A percentile compares a stretch with the other conserved stretches of the same genome.
These are phyloP conservation scores for Gobio gobio DNA, from an alignment of 2,113 vertebrate species.

Conservation along the genomic window DNA sequence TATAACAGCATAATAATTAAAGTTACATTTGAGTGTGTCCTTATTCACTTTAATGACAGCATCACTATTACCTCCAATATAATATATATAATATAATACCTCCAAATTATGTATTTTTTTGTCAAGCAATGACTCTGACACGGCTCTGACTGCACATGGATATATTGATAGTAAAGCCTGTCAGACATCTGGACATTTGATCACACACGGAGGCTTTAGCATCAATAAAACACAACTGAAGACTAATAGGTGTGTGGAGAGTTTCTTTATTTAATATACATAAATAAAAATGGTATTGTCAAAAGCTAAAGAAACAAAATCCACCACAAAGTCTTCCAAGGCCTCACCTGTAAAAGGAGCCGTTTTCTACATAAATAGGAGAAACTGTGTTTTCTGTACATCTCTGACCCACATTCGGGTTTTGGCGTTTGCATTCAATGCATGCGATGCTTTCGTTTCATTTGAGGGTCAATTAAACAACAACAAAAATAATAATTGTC, in stretches of 20 bases:
- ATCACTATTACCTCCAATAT: too few relatives aligned
- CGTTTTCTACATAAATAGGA: neutral
- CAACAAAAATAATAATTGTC: neutral
- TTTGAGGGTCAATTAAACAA: neutral
- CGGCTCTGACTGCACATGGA: neutral
- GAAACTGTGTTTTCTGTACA: neutral
- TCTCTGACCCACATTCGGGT: neutral
- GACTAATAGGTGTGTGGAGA: neutral
- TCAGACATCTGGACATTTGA: neutral
- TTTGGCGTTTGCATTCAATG: neutral
- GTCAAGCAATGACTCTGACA: too few relatives aligned
- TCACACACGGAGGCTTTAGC: neutral
- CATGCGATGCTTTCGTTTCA: neutral
- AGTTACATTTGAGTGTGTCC: too few relatives aligned
- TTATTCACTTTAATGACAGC: too few relatives aligned
- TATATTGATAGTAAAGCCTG: neutral
- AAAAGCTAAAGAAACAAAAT: conserved; percentile 20
- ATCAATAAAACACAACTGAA: neutral
- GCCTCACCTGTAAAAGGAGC: neutral
- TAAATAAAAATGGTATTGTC: neutral
- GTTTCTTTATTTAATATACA: conserved; percentile 8
- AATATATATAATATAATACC: too few relatives aligned
- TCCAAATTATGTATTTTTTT: too few relatives aligned
- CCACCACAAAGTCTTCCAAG: neutral
- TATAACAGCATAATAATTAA: too few relatives aligned